These are phyloP conservation scores for Catocala sponsa DNA, from an alignment of 2,888 invertebrate species.

Conservation along the genomic window DNA sequence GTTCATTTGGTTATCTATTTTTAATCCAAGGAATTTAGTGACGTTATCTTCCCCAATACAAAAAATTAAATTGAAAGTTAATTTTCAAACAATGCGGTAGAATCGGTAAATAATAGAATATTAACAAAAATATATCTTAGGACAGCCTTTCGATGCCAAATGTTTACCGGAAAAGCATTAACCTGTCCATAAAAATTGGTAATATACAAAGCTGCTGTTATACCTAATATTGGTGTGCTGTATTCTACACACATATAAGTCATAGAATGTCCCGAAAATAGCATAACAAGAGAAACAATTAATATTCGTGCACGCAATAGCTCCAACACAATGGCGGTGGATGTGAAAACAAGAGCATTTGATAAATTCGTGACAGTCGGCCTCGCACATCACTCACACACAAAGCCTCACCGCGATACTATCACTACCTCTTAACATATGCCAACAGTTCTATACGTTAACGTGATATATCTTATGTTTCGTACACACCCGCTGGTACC, in stretches of 20 bases:
- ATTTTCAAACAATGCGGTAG: no score
- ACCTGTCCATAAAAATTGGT: no score
- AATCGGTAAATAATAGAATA: no score
- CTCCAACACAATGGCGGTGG: constrained; percentile 6
- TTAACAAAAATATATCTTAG: no score
- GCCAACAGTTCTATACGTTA: constrained; percentile 54
- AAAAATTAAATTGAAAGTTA: no score
- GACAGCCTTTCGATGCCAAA: no score
- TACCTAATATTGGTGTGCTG: not conserved
- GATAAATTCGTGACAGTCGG: constrained; percentile 26
- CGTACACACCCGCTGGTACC: not conserved
- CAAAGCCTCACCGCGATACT: constrained; percentile 51
- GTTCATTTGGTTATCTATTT: no score
- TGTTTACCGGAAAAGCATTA: no score
- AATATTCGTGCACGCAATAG: constrained; percentile 9
- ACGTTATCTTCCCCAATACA: no score
- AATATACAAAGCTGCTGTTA: no score
- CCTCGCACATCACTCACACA: constrained; percentile 60
- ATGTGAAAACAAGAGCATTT: constrained; percentile 15
- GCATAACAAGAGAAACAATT: constrained; percentile 2
- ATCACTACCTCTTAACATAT: constrained; percentile 52
- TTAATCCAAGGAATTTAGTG: no score
- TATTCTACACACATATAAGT: not conserved
- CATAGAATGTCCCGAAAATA: not conserved
- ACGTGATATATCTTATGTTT: constrained; percentile 52